Base-by-base conservation (phyloP, 2,113 vertebrate species). In the Protobothrops mucrosquamatus region DNA sequence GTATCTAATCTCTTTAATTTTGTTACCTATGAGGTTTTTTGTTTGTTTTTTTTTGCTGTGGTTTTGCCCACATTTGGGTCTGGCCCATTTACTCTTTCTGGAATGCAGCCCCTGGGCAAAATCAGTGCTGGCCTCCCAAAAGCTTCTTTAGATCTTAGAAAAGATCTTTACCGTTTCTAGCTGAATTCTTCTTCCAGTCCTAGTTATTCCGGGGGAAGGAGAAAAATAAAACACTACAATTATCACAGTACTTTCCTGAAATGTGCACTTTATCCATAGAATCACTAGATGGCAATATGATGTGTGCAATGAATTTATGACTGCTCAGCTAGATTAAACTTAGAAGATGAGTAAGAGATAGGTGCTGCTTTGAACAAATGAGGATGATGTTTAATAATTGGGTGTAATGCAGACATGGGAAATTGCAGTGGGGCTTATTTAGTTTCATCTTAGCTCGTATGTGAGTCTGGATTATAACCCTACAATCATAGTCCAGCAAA, bases 211-310 rank as follows among this genome's bases (percentile, higher is more conserved):
- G 12, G 52, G 12, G 12, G 12, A 5, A 26, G 8, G 7, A 9
- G 18, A 4, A 11, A 6, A 34, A 2, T 2, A 59, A 6, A 59
- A 7, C 4, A 2, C 34, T 89, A 12, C 8, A 57, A 89, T 89
- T 89, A 56, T 51, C 43, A 14, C 20, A 39, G 2, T 20, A 2
- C 39, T 3, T 51, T 81, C 7, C 20, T 3, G 57, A 23, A 24
- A 56, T 57, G 2, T 93, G 95, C 90, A 6, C 7, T 48, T 88
- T 0, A 12, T 2, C 6, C 1, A 5, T 4, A 29, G 0, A 0
- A 15, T 93, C 97, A 93, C 93, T 94, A 97, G 96, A 95, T 97
- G 97, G 95, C 96, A 96, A 64, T 95, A 88, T 90, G 93, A 85
- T 91, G 29, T 59, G 88, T 4, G 10, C 43, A 34, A 89, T 92